phyloP scores from a whole-genome alignment of 2,797 vertebrate species.

The Danio choprae region DNA sequence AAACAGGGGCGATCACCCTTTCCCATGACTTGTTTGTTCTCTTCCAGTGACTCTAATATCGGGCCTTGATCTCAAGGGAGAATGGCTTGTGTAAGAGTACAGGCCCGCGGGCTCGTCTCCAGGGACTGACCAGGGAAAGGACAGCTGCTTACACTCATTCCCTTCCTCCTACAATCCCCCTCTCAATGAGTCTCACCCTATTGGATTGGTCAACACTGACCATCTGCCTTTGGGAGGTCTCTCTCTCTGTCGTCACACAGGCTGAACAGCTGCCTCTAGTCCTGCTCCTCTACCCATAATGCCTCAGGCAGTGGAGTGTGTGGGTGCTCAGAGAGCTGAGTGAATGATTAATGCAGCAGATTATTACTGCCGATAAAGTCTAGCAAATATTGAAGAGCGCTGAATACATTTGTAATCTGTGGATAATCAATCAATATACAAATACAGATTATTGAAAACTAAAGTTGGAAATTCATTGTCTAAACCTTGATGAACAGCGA shows the following conservation, averaged over 20 bases:
- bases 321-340: neutral
- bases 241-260: conserved; percentile 37
- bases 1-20: conserved; percentile 43
- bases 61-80: conserved; percentile 51
- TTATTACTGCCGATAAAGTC: neutral
- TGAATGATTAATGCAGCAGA: conserved; percentile 15
- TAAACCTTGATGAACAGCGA: neutral
- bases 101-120: conserved; percentile 53
- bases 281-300: conserved; percentile 11
- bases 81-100: conserved; percentile 54
- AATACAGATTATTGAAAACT: neutral
- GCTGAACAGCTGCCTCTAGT: conserved; percentile 64
- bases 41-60: conserved; percentile 47
- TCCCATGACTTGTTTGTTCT: conserved; percentile 66
- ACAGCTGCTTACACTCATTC: conserved; percentile 73
- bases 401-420: neutral
- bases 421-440: neutral
- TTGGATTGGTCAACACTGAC: conserved; percentile 73
- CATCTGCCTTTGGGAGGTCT: conserved; percentile 73
- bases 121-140: conserved; percentile 59
- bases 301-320: conserved; percentile 16
- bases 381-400: neutral
- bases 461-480: neutral
- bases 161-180: conserved; percentile 52
- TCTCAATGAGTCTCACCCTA: conserved; percentile 39